Percentiles rank a stretch among this genome's conserved stretches.
Evolutionary conservation across 2,113 vertebrate genomes (phyloP).

Genomic region (Orthonyx spaldingii): DNA sequence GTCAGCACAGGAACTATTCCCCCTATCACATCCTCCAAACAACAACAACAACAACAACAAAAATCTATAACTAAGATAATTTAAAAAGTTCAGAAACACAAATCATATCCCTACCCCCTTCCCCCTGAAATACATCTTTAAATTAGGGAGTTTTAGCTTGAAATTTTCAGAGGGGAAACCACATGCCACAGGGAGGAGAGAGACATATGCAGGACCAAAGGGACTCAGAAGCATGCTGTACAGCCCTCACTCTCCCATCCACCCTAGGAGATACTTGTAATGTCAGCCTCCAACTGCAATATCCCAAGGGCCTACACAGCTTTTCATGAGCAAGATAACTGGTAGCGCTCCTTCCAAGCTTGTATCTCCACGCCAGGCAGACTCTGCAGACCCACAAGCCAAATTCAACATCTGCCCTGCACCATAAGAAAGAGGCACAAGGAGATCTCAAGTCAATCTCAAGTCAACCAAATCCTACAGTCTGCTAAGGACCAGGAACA

Average conservation of each 20-base stretch:
- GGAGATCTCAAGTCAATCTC: neutral
- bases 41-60: neutral
- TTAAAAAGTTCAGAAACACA: neutral
- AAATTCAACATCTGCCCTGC: neutral
- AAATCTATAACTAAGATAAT: neutral
- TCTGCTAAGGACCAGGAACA: neutral
- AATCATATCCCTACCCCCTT: neutral
- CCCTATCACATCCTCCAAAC: neutral
- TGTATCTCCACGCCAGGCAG: neutral
- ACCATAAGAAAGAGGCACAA: neutral
- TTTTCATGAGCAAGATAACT: neutral
- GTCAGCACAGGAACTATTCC: constrained; percentile 5
- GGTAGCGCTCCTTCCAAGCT: neutral
- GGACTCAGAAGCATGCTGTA: neutral
- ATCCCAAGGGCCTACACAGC: neutral
- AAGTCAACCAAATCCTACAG: neutral
- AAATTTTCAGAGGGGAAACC: neutral
- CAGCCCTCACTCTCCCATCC: neutral
- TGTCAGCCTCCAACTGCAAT: neutral
- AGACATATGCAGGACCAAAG: neutral
- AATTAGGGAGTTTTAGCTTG: neutral
- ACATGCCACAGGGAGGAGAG: neutral
- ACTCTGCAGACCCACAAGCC: neutral
- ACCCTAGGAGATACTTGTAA: neutral
- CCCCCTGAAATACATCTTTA: neutral